Evolutionary conservation across 2,797 vertebrate genomes (phyloP).

Genomic region (Dipus sagitta): DNA sequence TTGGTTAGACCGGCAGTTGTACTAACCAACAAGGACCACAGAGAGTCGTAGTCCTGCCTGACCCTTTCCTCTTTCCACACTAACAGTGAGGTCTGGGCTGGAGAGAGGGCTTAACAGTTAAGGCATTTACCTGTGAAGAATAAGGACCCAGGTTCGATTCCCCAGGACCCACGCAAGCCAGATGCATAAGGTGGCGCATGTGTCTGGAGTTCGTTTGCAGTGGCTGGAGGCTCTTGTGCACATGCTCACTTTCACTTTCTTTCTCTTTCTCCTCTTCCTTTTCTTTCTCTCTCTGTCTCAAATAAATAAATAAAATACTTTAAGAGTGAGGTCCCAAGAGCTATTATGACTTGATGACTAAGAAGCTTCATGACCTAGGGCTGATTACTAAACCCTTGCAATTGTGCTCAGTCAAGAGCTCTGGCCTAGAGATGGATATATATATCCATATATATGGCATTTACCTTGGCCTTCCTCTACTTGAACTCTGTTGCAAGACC

Average conservation of each 20-base stretch:
- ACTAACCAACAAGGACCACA: not conserved
- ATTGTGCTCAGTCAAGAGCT: accelerated
- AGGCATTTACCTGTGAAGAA: too few relatives aligned
- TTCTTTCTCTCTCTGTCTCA: too few relatives aligned
- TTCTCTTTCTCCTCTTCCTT: too few relatives aligned
- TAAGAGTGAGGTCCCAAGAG: not conserved
- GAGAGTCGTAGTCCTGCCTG: not conserved
- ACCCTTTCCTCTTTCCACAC: not conserved
- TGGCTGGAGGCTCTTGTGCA: too few relatives aligned
- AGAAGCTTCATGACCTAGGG: not conserved
- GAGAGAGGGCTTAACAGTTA: too few relatives aligned
- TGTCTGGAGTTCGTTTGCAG: too few relatives aligned
- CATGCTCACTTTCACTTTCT: too few relatives aligned
- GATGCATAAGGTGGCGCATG: too few relatives aligned
- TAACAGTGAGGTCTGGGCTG: not conserved
- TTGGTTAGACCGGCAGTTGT: conserved; percentile 4
- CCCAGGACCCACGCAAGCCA: too few relatives aligned
- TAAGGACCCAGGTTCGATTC: too few relatives aligned
- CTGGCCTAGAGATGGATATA: not conserved
- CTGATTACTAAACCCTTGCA: not conserved
- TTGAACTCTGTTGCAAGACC: not conserved
- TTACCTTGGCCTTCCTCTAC: not conserved
- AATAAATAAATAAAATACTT: too few relatives aligned
- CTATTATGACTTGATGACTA: not conserved
- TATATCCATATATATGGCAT: not conserved